Conservation (phyloP, 2,888 invertebrate species). For the Lepidocyrtoides sp. region DNA sequence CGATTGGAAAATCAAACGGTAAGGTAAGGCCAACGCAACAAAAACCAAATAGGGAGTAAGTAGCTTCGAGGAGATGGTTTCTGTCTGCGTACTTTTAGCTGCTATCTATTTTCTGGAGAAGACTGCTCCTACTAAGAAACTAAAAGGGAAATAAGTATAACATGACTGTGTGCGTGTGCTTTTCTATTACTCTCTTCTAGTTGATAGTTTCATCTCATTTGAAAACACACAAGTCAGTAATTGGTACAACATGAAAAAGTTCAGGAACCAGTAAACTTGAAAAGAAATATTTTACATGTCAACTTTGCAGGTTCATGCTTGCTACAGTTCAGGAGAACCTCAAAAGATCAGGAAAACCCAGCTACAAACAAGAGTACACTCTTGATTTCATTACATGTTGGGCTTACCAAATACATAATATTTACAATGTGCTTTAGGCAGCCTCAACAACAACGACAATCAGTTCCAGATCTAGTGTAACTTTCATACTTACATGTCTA, state of each 20-base stretch:
- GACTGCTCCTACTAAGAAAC: too few relatives aligned
- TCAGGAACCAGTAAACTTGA: not conserved
- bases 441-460: not conserved
- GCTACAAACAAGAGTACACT: not conserved
- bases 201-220: not conserved
- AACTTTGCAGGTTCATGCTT: not conserved
- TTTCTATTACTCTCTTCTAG: not conserved
- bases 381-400: constrained; percentile 17
- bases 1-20: not conserved
- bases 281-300: not conserved
- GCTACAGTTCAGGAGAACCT: not conserved
- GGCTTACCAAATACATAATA: not conserved
- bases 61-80: constrained; percentile 43
- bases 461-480: too few relatives aligned
- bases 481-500: too few relatives aligned
- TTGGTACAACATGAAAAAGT: not conserved
- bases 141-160: not conserved
- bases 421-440: not conserved
- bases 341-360: constrained; percentile 2
- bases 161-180: not conserved
- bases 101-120: not conserved
- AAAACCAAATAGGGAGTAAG: constrained; percentile 17
- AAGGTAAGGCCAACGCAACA: constrained; percentile 10
- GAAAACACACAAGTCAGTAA: not conserved
- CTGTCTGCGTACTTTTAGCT: constrained; percentile 28